Evolutionary conservation across 1,140 invertebrate genomes (phyloP).

Genomic region (Solen grandis): DNA sequence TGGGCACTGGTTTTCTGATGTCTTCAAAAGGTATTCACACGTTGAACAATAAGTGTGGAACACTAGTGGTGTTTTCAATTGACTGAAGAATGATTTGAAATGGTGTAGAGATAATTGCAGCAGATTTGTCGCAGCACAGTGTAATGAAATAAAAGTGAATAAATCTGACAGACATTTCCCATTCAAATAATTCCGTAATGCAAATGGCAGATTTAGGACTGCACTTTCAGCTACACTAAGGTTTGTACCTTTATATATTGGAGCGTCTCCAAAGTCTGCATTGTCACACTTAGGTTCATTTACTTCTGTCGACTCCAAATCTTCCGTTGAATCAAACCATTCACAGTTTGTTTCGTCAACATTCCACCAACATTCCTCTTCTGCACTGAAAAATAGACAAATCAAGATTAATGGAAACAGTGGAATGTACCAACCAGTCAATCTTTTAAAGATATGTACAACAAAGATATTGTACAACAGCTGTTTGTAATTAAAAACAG

Average conservation of each 20-base stretch:
- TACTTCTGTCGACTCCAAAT: neutral
- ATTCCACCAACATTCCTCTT: neutral
- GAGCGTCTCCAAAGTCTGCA: neutral
- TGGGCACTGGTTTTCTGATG: neutral
- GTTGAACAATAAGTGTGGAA: conserved; percentile 3
- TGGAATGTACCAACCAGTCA: no score
- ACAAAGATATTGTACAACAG: no score
- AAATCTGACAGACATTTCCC: neutral
- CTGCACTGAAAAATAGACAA: neutral
- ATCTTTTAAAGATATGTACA: no score
- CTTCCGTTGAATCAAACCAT: conserved; percentile 7
- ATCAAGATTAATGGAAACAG: neutral
- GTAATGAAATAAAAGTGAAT: neutral
- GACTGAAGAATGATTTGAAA: conserved; percentile 1
- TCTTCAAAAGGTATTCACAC: neutral
- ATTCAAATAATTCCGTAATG: neutral
- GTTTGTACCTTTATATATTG: conserved; percentile 3
- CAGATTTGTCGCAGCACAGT: conserved; percentile 9
- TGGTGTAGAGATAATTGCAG: neutral
- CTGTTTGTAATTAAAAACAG: neutral
- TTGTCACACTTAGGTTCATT: neutral
- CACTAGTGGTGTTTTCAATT: neutral
- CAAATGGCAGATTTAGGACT: conserved; percentile 1
- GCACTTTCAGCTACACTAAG: conserved; percentile 15
- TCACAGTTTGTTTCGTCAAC: neutral